These are phyloP conservation scores for Poecilia gillii DNA, from an alignment of 2,797 vertebrate species.

Conservation along the genomic window DNA sequence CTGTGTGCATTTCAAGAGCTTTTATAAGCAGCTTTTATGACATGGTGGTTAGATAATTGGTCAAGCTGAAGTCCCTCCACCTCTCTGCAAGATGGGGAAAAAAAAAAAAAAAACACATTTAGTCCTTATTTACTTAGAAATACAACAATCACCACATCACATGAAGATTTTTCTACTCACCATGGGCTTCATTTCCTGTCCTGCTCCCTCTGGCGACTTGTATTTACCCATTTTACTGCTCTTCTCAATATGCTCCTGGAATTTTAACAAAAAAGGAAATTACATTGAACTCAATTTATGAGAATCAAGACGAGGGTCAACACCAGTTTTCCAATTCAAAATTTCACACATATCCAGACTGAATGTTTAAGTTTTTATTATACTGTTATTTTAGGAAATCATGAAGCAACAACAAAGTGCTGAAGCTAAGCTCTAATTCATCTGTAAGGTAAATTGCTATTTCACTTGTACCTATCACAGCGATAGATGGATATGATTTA, in stretches of 20 bases:
- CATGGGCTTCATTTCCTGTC: conserved; percentile 92
- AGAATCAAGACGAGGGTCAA: neutral
- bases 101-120: conserved; percentile 62
- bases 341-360: neutral
- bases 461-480: neutral
- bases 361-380: neutral
- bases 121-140: neutral
- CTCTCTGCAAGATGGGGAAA: conserved; percentile 85
- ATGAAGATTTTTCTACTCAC: conserved; percentile 80
- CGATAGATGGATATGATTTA: too few relatives aligned
- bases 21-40: conserved; percentile 62
- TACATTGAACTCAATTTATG: neutral
- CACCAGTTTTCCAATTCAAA: neutral
- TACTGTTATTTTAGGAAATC: neutral
- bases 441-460: neutral
- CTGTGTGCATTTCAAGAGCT: neutral
- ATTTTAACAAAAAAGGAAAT: neutral
- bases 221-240: conserved; percentile 85
- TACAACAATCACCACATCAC: neutral
- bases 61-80: conserved; percentile 86
- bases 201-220: conserved; percentile 78
- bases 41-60: conserved; percentile 47
- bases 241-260: conserved; percentile 94
- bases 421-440: neutral
- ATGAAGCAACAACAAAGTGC: neutral